Evolutionary conservation across 2,113 vertebrate genomes (phyloP), one percentile per base, ranked within the genome.

Genomic region (Cottus gobio): DNA sequence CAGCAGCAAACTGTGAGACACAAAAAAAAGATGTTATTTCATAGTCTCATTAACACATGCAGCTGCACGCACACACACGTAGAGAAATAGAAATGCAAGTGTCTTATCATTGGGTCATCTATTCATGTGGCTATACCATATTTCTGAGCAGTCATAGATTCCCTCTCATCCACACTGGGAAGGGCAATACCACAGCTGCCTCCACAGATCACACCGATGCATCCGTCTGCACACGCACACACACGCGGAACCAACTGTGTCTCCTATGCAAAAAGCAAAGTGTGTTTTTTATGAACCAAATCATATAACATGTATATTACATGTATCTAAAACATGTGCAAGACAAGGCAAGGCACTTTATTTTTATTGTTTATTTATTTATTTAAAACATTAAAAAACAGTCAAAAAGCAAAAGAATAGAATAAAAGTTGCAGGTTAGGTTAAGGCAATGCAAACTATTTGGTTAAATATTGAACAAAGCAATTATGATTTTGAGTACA

Each of bases 101-200:
- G 11, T 46, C 65, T 79, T 71, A 82, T 86, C 83, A 56, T 10
- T 66, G 57, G 52, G 63, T 83, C 73, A 79, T 87, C 80, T 84
- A 42, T 64, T 76, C 67, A 71, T 54, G 5, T 20, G 31, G 60
- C 65, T 85, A 20, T 57, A 79, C 67, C 28, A 71, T 86, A 79
- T 87, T 63, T 71, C 77, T 85, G 13, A 67, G 67, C 54, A 57
- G 73, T 58, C 63, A 67, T 39, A 71, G 62, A 62, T 75, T 66
- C 15, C 44, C 30, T 77, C 44, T 63, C 39, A 74, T 72, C 52
- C 68, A 65, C n/a, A 57, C 7, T 54, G 34, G 50, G 65, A 82
- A 71, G 52, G 56, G 66, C 57, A 81, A 4, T 37, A 52, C 60
- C 56, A 30, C 52, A 56, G 34, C 57, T 61, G 64, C 56, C 31